Evolutionary conservation across 1,140 invertebrate genomes (phyloP).

Genomic region (Drosophila ohnishii): DNA sequence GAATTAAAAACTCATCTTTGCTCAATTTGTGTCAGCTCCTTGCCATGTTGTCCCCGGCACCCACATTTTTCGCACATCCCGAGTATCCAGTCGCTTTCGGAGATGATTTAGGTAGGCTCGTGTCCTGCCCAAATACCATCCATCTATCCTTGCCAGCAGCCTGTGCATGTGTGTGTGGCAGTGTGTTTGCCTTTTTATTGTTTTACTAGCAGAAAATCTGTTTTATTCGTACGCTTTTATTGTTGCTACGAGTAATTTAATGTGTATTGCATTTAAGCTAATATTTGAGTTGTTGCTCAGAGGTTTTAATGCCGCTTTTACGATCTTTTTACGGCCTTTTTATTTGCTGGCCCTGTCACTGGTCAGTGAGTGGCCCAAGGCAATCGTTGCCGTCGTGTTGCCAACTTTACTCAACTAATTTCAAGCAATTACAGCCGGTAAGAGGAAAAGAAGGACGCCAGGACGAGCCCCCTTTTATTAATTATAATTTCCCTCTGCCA

Average conservation of each 20-base stretch:
- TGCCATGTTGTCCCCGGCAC: slow-evolving; percentile 3
- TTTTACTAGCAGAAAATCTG: slow-evolving; percentile 82
- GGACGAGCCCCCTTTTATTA: slow-evolving; percentile 33
- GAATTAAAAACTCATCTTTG: slow-evolving; percentile 78
- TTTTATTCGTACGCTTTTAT: slow-evolving; percentile 77
- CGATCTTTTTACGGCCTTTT: slow-evolving; percentile 76
- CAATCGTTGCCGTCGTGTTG: slow-evolving; percentile 10
- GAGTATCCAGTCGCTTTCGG: slow-evolving; percentile 16
- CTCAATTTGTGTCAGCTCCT: slow-evolving; percentile 60
- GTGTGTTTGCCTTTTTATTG: slow-evolving; percentile 56
- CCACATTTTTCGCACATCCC: slow-evolving; percentile 28
- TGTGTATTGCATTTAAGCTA: slow-evolving; percentile 81
- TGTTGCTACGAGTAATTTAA: slow-evolving; percentile 77
- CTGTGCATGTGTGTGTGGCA: neutral
- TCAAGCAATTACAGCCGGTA: slow-evolving; percentile 61
- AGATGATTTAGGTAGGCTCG: slow-evolving; percentile 44
- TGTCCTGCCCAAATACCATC: slow-evolving; percentile 52
- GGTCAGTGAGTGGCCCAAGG: slow-evolving; percentile 13
- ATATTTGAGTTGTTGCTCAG: slow-evolving; percentile 65
- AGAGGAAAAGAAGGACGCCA: neutral
- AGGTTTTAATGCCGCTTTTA: slow-evolving; percentile 70
- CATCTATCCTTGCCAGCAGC: slow-evolving; percentile 34
- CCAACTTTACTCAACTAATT: slow-evolving; percentile 73
- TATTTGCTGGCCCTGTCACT: slow-evolving; percentile 51
- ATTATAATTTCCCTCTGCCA: slow-evolving; percentile 50